Base-by-base conservation (phyloP, 1,140 invertebrate genomes). In the Nymphalis io region DNA sequence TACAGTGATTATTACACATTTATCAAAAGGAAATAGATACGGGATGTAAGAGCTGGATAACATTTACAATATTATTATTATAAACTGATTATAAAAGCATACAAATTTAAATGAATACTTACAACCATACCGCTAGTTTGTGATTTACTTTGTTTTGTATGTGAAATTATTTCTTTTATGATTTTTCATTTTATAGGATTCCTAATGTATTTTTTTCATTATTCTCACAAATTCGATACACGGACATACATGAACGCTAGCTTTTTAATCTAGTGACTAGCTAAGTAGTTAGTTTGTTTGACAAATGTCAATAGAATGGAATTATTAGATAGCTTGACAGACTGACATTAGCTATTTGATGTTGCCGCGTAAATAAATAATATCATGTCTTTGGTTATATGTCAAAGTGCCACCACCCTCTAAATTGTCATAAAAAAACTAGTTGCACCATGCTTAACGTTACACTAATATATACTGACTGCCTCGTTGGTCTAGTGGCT, bases 11-110 rank as follows among this genome's bases (percentile, higher is more conserved):
- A 20, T 16, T 55, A 59, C 23, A 59, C 15, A 59, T 21, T 63
- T 64, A 59, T 59, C 55, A 58, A 20, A 38, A 66, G 64, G 64
- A 65, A 65, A 57, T 42, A 58, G 63, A 66, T 66, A 59, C 42
- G 55, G 64, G 42, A 48, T 48, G 64, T 59, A 27, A 12, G 44
- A 61, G 12, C 11, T 55, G 23, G 51, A 55, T 55, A 55, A 55
- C 51, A 23, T 44, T n/a, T 13, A 15, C 40, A 44, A n/a, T 44
- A 55, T 27, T 55, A 55, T 55, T 3, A 48, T 16, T 42, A 12
- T 42, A 11, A 42, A 46, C 13, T 46, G 42, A 51, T 51, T 21
- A 44, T 51, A 51, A 20, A 3, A 20, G 48, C n/a, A 23, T 55
- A 23, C 2, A 23, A 55, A 55, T 27, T 55, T 3, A n/a, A 27